These are phyloP conservation scores for Desoria tigrina DNA, from an alignment of 2,888 invertebrate species.

Conservation along the genomic window DNA sequence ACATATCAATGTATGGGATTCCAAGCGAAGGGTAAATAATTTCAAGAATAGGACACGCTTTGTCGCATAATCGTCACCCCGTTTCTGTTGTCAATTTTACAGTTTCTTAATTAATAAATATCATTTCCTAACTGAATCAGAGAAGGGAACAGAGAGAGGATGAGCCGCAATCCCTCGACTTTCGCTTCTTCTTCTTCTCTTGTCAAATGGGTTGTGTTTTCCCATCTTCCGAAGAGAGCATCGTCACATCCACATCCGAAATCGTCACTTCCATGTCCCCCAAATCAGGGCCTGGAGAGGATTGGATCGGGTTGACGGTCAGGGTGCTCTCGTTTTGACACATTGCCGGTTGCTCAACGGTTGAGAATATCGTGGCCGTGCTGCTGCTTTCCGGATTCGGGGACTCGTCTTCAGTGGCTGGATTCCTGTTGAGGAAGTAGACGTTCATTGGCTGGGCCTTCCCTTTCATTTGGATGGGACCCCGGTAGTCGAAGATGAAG, in stretches of 20 bases:
- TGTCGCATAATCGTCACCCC: no score
- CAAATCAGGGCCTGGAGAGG: not conserved
- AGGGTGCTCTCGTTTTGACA: no score
- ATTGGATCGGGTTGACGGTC: no score
- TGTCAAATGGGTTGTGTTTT: slow-evolving; percentile 48
- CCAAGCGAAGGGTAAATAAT: no score
- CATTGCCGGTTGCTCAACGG: no score
- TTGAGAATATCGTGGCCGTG: no score
- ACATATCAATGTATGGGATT: no score
- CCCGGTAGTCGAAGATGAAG: slow-evolving; percentile 81
- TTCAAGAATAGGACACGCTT: no score
- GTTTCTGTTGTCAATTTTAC: no score
- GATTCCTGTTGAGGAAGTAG: slow-evolving; percentile 71
- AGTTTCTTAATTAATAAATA: no score
- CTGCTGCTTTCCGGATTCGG: not conserved
- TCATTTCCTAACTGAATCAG: no score
- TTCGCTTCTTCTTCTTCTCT: slow-evolving; percentile 54
- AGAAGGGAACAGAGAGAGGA: slow-evolving; percentile 50
- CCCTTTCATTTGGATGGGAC: slow-evolving; percentile 89
- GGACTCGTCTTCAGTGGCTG: not conserved
- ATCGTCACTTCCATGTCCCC: no score
- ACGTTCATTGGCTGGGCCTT: slow-evolving; percentile 92
- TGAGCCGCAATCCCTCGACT: slow-evolving; percentile 51
- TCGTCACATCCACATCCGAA: slow-evolving; percentile 34
- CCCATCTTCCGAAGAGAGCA: slow-evolving; percentile 33